Percentiles rank a stretch among this genome's conserved stretches.
phyloP scores from a whole-genome alignment of 2,797 vertebrate genomes.

The Sphenodon punctatus region DNA sequence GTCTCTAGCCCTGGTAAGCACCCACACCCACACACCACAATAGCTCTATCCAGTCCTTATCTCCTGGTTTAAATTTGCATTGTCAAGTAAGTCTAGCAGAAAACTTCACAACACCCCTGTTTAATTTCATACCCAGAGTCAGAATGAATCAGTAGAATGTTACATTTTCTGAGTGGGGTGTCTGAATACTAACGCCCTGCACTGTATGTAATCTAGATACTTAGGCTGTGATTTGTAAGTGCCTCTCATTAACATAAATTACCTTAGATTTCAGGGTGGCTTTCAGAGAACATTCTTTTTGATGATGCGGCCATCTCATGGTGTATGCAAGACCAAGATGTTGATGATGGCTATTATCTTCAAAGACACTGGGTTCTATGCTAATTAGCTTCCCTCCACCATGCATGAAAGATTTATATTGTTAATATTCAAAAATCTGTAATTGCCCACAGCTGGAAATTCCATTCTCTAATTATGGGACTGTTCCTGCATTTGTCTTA shows the following conservation, averaged over 20 bases:
- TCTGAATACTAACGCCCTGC: background rate
- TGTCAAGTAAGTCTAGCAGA: background rate
- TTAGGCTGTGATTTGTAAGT: background rate
- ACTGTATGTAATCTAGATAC: background rate
- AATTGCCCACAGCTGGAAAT: constrained; percentile 49
- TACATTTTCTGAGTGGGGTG: background rate
- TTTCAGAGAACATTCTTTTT: background rate
- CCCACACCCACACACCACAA: background rate
- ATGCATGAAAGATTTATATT: background rate
- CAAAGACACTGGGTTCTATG: background rate
- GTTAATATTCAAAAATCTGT: constrained; percentile 41
- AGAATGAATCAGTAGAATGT: background rate
- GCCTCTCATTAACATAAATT: too few species aligned
- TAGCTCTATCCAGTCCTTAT: background rate
- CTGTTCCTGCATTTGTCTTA: constrained; percentile 9
- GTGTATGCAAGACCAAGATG: background rate
- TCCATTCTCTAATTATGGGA: constrained; percentile 28
- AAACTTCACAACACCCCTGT: background rate
- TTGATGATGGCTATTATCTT: constrained; percentile 15
- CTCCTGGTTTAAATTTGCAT: background rate
- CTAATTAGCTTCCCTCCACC: background rate
- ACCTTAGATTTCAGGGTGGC: too few species aligned
- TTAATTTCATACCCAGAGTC: background rate
- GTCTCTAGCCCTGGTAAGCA: background rate
- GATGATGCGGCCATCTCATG: background rate